Base-by-base conservation (phyloP, 2,113 vertebrate species). In the Ellobius talpinus region DNA sequence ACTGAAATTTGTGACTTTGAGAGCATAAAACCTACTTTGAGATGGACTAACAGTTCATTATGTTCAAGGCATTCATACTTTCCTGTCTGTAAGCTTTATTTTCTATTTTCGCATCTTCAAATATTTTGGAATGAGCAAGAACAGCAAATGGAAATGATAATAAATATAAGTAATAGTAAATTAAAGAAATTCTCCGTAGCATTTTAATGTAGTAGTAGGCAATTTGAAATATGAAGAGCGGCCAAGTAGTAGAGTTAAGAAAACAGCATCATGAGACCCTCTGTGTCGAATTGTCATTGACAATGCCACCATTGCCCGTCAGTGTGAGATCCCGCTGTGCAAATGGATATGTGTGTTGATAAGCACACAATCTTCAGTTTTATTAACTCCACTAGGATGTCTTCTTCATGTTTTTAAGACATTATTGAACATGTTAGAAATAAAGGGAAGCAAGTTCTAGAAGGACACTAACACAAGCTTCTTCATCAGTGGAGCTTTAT, bases 101-200 rank as follows among this genome's bases (percentile, higher is more conserved):
- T 65, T 96, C 88, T 68, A 11, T 13, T 47, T 55, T 36, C 63
- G 14, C 9, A 42, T 68, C 13, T 93, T 96, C 36, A 79, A 79
- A n/a, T 89, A 29, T 55, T 50, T 90, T 61, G 4, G 4, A 92
- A n/a, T 95, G 36, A 88, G 14, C 11, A 65, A 94, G 63, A 36
- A 39, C 10, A 39, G 29, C 23, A 61, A 61, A 39, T 61, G 21
- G 42, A 58, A 85, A 42, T 65, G 26, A 45, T 45, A 85, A 4
- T 45, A 42, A 85, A 52, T 47, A 50, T 89, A 82, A 93, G 39
- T 66, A 78, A 96, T 24, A 89, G 39, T 63, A 66, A 50, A 86
- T 29, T 78, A 47, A 95, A 94, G 24, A 7, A 70, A 70, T 45
- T 4, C 24, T 89, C 93, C 79, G 45, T 61, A 33, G 6, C 0